Percentiles rank a stretch among this genome's conserved stretches.
phyloP scores from a whole-genome alignment of 2,797 vertebrate genomes.

The Crotalus adamanteus region DNA sequence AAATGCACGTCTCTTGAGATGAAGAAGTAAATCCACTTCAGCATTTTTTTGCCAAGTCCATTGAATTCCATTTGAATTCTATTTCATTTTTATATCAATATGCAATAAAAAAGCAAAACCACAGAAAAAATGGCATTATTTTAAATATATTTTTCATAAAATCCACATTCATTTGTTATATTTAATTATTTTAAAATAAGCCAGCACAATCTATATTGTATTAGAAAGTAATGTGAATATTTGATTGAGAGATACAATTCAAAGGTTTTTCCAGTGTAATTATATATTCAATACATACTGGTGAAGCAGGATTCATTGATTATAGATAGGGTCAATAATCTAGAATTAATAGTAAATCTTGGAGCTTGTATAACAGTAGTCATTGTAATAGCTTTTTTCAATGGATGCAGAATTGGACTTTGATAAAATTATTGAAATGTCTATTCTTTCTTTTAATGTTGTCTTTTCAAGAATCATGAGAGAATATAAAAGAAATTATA shows the following conservation, averaged over 20 bases:
- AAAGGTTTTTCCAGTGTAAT: neutral
- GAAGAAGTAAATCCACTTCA: neutral
- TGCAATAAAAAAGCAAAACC: neutral
- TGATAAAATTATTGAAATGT: neutral
- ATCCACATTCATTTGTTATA: neutral
- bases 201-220: neutral
- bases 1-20: accelerated
- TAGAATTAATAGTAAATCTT: neutral
- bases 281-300: neutral
- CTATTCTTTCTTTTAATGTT: neutral
- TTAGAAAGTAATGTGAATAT: neutral
- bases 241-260: neutral
- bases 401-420: neutral
- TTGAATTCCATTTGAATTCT: neutral
- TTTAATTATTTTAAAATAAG: neutral
- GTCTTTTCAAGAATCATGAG: neutral
- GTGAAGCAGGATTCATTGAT: neutral
- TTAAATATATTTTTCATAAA: neutral
- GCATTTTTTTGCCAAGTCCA: neutral
- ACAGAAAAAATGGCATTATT: too few relatives aligned
- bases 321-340: neutral
- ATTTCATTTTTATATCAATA: neutral
- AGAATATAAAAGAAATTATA: neutral
- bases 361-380: neutral
- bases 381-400: neutral